Base-by-base conservation (phyloP, 2,113 vertebrate species). In the Salvelinus alpinus region DNA sequence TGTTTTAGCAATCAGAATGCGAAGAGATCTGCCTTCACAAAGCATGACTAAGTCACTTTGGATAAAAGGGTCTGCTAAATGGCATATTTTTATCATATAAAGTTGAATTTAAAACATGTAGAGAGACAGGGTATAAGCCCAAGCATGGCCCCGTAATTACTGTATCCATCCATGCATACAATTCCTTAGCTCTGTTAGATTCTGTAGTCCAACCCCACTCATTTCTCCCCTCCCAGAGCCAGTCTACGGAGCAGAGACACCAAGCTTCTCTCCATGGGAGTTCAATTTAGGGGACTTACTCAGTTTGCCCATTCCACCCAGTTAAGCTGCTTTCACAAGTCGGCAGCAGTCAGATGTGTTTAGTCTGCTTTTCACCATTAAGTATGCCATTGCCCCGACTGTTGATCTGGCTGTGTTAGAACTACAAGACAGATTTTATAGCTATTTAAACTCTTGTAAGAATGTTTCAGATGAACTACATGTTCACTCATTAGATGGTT, bases 131-230 rank as follows among this genome's bases (percentile, higher is more conserved):
- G 24, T 27, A 62, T 68, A 73, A 85, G 81, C 84, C 78, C 81
- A 81, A 88, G 85, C 76, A 85, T 68, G 75, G 74, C 85, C 80
- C 74, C 65, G 80, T 91, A 91, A 91, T 91, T 91, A 90, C 89
- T 76, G 76, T 11, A 44, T 44, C 9, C 38, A 44, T 81, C 85
- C 84, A 87, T 89, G 91, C 91, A 85, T 82, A 89, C 92, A 90
- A 90, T 92, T 92, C 89, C 88, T 86, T 82, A 79, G 82, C 88
- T 90, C 78, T 67, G 79, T 86, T 82, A 85, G 77, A 81, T 84
- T 78, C 85, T 84, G 86, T 77, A 85, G 65, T 77, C 78, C 81
- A 31, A 47, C 64, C 79, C 72, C 75, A 64, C 68, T 87, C 78
- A 70, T 69, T 73, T 64, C 73, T 75, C 79, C 68, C 24, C 77